phyloP scores from a whole-genome alignment of 37 sponge, comb jelly and placozoan species.

The Haliclona indistincta region DNA sequence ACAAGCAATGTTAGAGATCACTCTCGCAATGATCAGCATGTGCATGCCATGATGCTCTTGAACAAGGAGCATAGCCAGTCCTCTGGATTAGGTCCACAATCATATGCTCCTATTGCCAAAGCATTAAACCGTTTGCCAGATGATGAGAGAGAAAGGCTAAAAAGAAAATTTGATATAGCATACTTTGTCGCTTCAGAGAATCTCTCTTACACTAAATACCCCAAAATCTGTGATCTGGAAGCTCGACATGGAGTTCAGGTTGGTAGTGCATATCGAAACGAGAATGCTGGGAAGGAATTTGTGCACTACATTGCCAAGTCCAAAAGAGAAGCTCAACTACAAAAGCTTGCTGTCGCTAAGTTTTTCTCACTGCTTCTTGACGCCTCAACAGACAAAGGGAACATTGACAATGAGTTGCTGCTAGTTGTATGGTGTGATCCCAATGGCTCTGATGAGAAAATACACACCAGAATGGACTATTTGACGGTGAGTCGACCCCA shows the following conservation, averaged over 20 bases:
- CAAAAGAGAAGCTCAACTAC: constrained; percentile 2
- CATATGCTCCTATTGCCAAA: constrained; percentile 61
- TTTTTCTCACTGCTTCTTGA: constrained; percentile 63
- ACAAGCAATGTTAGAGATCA: constrained; percentile 68
- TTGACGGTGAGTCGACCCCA: constrained; percentile 37
- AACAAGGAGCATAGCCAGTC: constrained; percentile 30
- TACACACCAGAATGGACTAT: constrained; percentile 43
- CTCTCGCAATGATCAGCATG: constrained; percentile 50
- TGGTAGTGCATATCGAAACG: constrained; percentile 19
- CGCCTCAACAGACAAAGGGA: constrained; percentile 53
- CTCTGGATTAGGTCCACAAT: constrained; percentile 5
- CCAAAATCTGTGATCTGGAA: constrained; percentile 25
- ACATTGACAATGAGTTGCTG: constrained; percentile 59
- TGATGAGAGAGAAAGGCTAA: constrained; percentile 13
- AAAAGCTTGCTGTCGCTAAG: constrained; percentile 25
- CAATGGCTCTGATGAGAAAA: constrained; percentile 41
- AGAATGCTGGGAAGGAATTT: constrained; percentile 33
- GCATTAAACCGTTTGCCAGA: constrained; percentile 37
- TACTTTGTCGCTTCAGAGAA: constrained; percentile 36
- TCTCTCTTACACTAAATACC: constrained; percentile 18
- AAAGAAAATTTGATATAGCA: constrained; percentile 28
- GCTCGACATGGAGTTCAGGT: constrained; percentile 42
- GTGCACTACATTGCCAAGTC: constrained; percentile 40
- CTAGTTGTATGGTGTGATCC: constrained; percentile 53
- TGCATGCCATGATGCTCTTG: constrained; percentile 46